Evolutionary conservation across 2,797 vertebrate species (phyloP).

Genomic region (Lophius americanus): DNA sequence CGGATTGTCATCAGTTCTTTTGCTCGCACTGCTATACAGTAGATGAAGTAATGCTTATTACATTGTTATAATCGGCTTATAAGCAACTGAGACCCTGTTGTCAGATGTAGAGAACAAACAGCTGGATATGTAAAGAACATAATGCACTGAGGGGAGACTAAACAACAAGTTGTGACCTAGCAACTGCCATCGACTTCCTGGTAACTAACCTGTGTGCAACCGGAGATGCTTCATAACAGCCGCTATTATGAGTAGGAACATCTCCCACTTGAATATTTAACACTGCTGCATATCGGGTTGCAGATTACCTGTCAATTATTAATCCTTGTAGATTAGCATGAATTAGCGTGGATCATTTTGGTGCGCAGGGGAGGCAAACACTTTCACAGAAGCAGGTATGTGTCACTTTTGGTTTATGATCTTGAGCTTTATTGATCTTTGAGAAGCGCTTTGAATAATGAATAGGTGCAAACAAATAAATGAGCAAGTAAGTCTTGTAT

Average conservation of each 20-base stretch:
- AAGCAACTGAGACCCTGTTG: background rate
- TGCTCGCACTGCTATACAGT: background rate
- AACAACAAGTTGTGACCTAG: conserved; percentile 55
- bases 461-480: background rate
- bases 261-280: conserved; percentile 83
- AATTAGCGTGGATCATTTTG: conserved; percentile 64
- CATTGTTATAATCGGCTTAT: background rate
- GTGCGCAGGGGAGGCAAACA: conserved; percentile 50
- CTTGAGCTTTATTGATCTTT: conserved; percentile 31
- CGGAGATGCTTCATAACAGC: conserved; percentile 77
- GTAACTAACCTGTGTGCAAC: conserved; percentile 77
- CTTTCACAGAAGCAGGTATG: conserved; percentile 73
- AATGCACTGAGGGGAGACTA: conserved; percentile 19
- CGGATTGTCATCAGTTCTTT: background rate
- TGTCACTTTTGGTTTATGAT: conserved; percentile 52
- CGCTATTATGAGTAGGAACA: conserved; percentile 80
- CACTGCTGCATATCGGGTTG: conserved; percentile 70
- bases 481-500: background rate
- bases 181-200: conserved; percentile 69
- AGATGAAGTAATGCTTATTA: background rate
- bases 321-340: conserved; percentile 73
- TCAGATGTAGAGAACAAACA: background rate
- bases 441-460: conserved; percentile 10
- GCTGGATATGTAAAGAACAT: conserved; percentile 8
- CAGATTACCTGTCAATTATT: conserved; percentile 81